These are phyloP conservation scores for Octodon degus DNA, from an alignment of 2,113 vertebrate species.

Conservation along the genomic window DNA sequence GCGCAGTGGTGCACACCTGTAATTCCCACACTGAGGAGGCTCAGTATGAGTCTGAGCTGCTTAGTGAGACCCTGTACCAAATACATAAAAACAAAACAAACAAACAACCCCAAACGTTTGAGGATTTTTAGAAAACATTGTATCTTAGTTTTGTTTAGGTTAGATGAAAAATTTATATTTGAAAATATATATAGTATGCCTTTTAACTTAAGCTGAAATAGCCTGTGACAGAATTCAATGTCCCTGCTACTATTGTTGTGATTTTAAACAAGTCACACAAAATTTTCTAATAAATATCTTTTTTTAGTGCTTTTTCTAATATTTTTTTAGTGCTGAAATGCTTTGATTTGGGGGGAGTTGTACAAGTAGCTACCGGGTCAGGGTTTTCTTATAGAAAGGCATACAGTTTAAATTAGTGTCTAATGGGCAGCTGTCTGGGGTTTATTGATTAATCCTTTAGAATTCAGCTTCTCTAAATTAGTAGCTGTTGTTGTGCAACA, in stretches of 20 bases:
- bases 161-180: background rate
- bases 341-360: background rate
- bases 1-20: no score
- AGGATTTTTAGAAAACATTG: background rate
- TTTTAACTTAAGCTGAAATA: slow-evolving; percentile 45
- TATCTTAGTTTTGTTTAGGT: background rate
- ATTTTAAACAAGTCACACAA: slow-evolving; percentile 22
- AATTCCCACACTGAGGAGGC: no score
- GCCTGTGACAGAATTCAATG: background rate
- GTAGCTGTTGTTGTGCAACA: background rate
- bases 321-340: slow-evolving; percentile 25
- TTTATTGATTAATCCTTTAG: background rate
- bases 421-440: background rate
- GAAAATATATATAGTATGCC: background rate
- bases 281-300: background rate
- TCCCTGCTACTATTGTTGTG: background rate
- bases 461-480: background rate
- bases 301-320: background rate
- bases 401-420: background rate
- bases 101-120: background rate
- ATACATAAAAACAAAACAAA: no score
- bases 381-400: background rate
- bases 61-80: no score
- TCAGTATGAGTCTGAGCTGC: no score
- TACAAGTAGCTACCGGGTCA: background rate